These are phyloP conservation scores for Gobio gobio DNA, from an alignment of 2,113 vertebrate species.

Conservation along the genomic window DNA sequence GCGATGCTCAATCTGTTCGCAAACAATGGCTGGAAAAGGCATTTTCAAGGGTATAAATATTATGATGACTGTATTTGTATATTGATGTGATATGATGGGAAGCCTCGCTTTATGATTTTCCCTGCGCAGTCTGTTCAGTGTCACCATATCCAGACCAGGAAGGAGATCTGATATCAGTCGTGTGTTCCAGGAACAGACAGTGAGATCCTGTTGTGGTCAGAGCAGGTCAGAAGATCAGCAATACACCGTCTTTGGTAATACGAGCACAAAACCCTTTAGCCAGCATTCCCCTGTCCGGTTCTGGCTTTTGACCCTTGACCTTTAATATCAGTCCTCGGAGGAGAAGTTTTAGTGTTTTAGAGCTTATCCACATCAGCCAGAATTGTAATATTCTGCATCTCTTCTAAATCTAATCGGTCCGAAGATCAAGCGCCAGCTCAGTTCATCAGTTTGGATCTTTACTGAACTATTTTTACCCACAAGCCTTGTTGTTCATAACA, in stretches of 20 bases:
- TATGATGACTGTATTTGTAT: conserved; percentile 40
- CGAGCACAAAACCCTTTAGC: not conserved
- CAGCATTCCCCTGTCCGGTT: not conserved
- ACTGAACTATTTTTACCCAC: not conserved
- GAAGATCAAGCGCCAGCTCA: not conserved
- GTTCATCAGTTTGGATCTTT: not conserved
- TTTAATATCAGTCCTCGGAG: not conserved
- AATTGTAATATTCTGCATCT: not conserved
- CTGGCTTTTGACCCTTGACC: not conserved
- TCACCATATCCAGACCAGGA: not conserved
- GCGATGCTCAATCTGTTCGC: conserved; percentile 3
- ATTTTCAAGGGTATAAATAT: conserved; percentile 52
- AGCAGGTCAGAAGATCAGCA: not conserved
- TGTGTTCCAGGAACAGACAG: not conserved
- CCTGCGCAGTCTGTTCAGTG: not conserved
- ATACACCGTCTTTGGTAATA: not conserved
- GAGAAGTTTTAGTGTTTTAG: not conserved
- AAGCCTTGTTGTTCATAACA: not conserved
- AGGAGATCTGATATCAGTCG: not conserved
- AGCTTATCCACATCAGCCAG: not conserved
- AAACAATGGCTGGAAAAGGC: not conserved
- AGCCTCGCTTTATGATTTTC: not conserved
- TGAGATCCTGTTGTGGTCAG: not conserved
- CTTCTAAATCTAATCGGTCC: not conserved
- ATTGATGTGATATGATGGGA: conserved; percentile 22